Conservation (phyloP, 2,888 invertebrate genomes). For the Cistogaster globosa region DNA sequence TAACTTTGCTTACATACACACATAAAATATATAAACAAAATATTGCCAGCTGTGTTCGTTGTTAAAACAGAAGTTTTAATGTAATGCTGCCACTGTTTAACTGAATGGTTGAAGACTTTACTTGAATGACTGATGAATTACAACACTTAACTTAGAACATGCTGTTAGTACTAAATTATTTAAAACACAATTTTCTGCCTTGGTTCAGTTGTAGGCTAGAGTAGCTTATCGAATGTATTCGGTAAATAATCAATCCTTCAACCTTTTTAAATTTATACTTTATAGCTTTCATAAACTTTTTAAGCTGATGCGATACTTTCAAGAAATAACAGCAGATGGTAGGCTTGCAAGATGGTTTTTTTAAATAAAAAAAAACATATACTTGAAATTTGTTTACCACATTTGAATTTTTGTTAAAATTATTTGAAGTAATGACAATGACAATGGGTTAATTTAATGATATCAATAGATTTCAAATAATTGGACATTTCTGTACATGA, state of each 20-base stretch:
- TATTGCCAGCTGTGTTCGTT: constrained; percentile 32
- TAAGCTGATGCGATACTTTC: background rate
- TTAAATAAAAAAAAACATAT: too few relatives aligned
- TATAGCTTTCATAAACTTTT: background rate
- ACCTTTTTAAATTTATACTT: background rate
- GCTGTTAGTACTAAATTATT: background rate
- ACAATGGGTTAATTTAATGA: too few relatives aligned
- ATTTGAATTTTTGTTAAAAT: too few relatives aligned
- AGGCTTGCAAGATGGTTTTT: too few relatives aligned
- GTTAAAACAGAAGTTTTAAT: background rate
- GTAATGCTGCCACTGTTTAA: background rate
- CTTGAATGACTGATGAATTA: background rate
- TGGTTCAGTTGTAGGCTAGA: background rate
- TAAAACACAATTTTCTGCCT: background rate
- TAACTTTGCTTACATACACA: constrained; percentile 19
- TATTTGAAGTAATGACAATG: too few relatives aligned
- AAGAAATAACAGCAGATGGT: background rate
- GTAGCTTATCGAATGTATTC: background rate
- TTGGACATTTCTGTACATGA: too few relatives aligned
- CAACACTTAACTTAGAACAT: background rate
- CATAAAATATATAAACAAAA: constrained; percentile 15
- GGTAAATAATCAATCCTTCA: background rate
- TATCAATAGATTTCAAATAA: too few relatives aligned
- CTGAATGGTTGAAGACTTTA: constrained; percentile 5
- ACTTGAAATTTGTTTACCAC: too few relatives aligned